phyloP scores from a whole-genome alignment of 2,888 invertebrate genomes.

The Patella ulyssiponensis region DNA sequence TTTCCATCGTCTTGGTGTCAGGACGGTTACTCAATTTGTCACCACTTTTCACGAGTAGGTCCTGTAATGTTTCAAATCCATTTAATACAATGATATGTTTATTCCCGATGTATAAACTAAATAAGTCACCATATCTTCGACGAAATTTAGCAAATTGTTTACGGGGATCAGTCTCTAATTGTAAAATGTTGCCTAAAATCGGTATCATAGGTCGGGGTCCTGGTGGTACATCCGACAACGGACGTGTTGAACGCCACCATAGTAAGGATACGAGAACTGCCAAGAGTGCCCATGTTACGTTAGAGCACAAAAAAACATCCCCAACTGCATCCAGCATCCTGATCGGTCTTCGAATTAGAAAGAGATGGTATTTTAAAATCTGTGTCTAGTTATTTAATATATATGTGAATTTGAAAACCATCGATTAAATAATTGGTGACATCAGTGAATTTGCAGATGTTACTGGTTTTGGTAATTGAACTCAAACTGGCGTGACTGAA shows the following conservation, averaged over 20 bases:
- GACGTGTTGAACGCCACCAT: slow-evolving; percentile 13
- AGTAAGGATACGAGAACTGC: neutral
- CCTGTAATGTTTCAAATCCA: slow-evolving; percentile 12
- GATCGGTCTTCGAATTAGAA: too few relatives aligned
- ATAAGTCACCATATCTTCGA: slow-evolving; percentile 10
- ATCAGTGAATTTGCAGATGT: too few relatives aligned
- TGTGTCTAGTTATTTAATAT: too few relatives aligned
- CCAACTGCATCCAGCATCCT: too few relatives aligned
- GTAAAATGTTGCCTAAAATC: slow-evolving; percentile 12
- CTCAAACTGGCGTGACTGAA: too few relatives aligned
- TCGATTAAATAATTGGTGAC: too few relatives aligned
- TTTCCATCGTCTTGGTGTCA: neutral
- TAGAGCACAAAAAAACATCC: too few relatives aligned
- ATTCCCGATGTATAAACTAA: slow-evolving; percentile 14
- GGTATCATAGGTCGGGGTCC: slow-evolving; percentile 14
- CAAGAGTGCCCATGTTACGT: neutral
- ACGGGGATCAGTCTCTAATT: slow-evolving; percentile 1
- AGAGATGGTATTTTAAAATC: too few relatives aligned
- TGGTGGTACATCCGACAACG: slow-evolving; percentile 4
- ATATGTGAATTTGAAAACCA: too few relatives aligned
- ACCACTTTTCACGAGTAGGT: slow-evolving; percentile 11
- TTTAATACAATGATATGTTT: slow-evolving; percentile 12
- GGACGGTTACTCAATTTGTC: slow-evolving; percentile 15
- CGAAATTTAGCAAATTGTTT: slow-evolving; percentile 1
- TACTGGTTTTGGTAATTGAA: too few relatives aligned